Conservation (phyloP, 2,797 vertebrate genomes). For the Cynodonichthys magdalenae region DNA sequence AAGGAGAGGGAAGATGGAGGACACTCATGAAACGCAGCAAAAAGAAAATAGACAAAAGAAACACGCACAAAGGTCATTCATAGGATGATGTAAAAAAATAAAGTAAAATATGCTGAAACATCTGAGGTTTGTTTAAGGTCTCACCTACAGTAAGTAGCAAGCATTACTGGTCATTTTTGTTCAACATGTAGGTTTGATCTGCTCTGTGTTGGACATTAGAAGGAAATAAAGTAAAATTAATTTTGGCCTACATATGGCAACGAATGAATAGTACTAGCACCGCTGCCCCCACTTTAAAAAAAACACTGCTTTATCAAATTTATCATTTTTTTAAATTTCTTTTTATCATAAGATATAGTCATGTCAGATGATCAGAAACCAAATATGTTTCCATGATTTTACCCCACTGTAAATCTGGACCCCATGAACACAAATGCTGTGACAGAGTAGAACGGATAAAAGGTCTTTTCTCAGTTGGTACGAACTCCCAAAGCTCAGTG, state of each 20-base stretch:
- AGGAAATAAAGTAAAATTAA: neutral
- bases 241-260: too few relatives aligned
- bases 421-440: neutral
- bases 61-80: slow-evolving; percentile 13
- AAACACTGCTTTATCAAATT: too few relatives aligned
- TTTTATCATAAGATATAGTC: too few relatives aligned
- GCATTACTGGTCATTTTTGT: slow-evolving; percentile 13
- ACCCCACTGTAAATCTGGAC: neutral
- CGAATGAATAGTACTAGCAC: too few relatives aligned
- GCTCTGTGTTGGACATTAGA: neutral
- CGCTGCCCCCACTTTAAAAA: too few relatives aligned
- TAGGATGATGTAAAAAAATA: slow-evolving; percentile 18
- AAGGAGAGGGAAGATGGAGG: slow-evolving; percentile 31
- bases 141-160: slow-evolving; percentile 13
- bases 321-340: too few relatives aligned
- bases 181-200: slow-evolving; percentile 4
- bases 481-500: neutral
- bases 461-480: neutral
- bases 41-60: slow-evolving; percentile 12
- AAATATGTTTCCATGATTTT: neutral
- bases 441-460: neutral
- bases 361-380: neutral
- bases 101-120: slow-evolving; percentile 2
- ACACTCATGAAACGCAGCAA: slow-evolving; percentile 18
- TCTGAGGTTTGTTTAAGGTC: neutral